phyloP scores from a whole-genome alignment of 2,113 vertebrate genomes.

The Sakesphorus luctuosus region DNA sequence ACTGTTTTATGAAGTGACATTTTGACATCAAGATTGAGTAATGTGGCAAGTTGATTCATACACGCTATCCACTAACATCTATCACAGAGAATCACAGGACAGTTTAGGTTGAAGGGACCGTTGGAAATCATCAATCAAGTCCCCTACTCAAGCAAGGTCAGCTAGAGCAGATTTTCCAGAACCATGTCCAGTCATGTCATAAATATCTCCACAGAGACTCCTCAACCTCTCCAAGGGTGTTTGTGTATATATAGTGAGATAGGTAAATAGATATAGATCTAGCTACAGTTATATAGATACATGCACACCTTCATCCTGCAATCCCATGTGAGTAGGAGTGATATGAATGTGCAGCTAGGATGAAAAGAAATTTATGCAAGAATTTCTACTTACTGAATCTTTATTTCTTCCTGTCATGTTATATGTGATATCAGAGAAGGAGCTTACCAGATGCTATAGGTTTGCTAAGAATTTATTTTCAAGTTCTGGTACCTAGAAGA shows the following conservation, averaged over 20 bases:
- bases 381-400: background rate
- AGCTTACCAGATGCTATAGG: background rate
- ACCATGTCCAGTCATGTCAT: background rate
- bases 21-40: background rate
- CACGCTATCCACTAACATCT: background rate
- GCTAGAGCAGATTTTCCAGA: background rate
- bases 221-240: background rate
- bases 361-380: background rate
- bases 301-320: background rate
- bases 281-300: background rate
- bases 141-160: background rate
- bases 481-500: background rate
- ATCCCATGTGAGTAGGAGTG: background rate
- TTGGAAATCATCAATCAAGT: background rate
- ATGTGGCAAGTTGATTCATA: background rate
- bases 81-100: background rate
- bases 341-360: background rate
- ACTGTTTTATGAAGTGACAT: background rate
- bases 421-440: background rate
- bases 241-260: accelerated
- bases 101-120: background rate
- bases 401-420: background rate
- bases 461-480: background rate
- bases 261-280: too few relatives aligned
- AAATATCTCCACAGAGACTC: background rate